phyloP scores from a whole-genome alignment of 2,888 invertebrate species.

The Scrobipalpa atriplicella region DNA sequence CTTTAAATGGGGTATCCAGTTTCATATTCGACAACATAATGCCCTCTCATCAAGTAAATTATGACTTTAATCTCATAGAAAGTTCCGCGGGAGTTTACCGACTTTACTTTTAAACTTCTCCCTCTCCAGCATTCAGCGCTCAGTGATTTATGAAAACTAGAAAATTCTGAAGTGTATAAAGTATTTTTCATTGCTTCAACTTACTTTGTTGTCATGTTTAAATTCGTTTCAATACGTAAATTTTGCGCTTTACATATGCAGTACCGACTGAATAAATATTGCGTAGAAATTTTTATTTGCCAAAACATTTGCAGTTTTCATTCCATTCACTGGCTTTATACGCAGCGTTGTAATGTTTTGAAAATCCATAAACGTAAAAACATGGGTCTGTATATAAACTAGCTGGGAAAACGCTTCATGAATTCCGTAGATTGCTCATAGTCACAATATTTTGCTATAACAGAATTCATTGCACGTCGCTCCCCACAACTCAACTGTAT shows the following conservation, averaged over 20 bases:
- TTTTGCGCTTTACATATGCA: slow-evolving; percentile 44
- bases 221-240: slow-evolving; percentile 55
- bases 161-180: slow-evolving; percentile 66
- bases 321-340: slow-evolving; percentile 34
- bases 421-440: slow-evolving; percentile 15
- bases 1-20: slow-evolving; percentile 53
- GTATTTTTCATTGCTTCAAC: slow-evolving; percentile 63
- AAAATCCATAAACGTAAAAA: slow-evolving; percentile 26
- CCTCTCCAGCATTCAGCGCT: slow-evolving; percentile 65
- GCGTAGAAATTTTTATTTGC: slow-evolving; percentile 37
- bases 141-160: slow-evolving; percentile 77
- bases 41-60: slow-evolving; percentile 73
- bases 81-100: slow-evolving; percentile 67
- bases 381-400: slow-evolving; percentile 21
- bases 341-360: slow-evolving; percentile 30
- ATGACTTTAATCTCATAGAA: slow-evolving; percentile 75
- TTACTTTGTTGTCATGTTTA: slow-evolving; percentile 62
- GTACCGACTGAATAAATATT: slow-evolving; percentile 36
- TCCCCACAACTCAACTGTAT: slow-evolving; percentile 21
- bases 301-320: slow-evolving; percentile 32
- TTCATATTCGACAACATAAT: slow-evolving; percentile 70
- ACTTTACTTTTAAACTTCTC: slow-evolving; percentile 73
- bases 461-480: slow-evolving; percentile 28
- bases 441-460: slow-evolving; percentile 25
- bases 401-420: slow-evolving; percentile 22